Base-by-base conservation (phyloP, 1,140 invertebrate genomes). In the Choristoneura fumiferana region DNA sequence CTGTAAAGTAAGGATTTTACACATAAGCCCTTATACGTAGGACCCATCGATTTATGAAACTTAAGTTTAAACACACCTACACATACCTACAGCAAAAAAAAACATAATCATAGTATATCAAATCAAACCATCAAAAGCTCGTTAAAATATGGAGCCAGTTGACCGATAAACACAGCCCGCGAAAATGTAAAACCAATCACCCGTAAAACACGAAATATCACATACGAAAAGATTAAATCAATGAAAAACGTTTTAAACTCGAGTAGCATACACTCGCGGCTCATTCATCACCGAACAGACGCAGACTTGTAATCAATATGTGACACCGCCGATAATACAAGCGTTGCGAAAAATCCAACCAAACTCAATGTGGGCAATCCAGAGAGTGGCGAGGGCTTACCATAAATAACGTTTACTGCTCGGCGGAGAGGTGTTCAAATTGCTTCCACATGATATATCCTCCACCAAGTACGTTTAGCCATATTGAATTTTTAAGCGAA, bases 381-480 rank as follows among this genome's bases (percentile, higher is more conserved):
- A 74, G 69, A 74, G 78, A 84, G 80, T 83, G 79, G 70, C 63
- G 69, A 53, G 54, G 64, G 83, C 76, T 86, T 79, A 79, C 74
- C 80, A 82, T 84, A 87, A 84, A 87, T 86, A 84, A 84, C 78
- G 72, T 84, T 86, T 84, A 84, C 69, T 84, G 75, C 75, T 63
- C 59, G 67, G 70, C 63, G 39, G 69, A 78, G 77, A 83, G 78
- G 81, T 84, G 83, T 73, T 78, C 81, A 81, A 84, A 84, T 86
- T 86, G 80, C 83, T 84, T 84, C 67, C 76, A 73, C 76, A 77
- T 78, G 78, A 85, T 82, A 84, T 81, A 84, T 82, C 75, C 74
- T 54, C 37, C 66, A 70, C 66, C 71, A 74, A 72, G 72, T 82
- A 74, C 70, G 68, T 78, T 78, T 75, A 77, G 64, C 67, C 71